phyloP scores from a whole-genome alignment of 2,888 invertebrate species.

The Cataglyphis altisquamis region DNA sequence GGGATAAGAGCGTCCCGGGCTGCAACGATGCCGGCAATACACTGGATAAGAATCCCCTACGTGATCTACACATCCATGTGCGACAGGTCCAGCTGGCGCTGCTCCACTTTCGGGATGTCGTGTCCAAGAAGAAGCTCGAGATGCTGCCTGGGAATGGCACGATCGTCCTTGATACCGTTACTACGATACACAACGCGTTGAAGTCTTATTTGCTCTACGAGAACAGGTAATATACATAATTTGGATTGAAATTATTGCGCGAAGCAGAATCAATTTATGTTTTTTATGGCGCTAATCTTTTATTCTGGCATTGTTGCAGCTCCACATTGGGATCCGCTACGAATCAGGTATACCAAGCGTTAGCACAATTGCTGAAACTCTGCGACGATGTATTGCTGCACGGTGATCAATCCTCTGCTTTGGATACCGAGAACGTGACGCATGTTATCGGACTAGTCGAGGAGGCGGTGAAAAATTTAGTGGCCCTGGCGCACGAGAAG shows the following conservation, averaged over 20 bases:
- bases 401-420: slow-evolving; percentile 90
- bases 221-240: slow-evolving; percentile 85
- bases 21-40: slow-evolving; percentile 73
- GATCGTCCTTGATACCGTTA: slow-evolving; percentile 96
- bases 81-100: slow-evolving; percentile 92
- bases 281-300: background rate
- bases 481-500: slow-evolving; percentile 93
- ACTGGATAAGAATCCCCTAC: slow-evolving; percentile 89
- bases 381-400: slow-evolving; percentile 95
- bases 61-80: slow-evolving; percentile 92
- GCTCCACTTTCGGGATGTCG: slow-evolving; percentile 97
- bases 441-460: slow-evolving; percentile 91
- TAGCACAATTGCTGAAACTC: slow-evolving; percentile 94
- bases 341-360: slow-evolving; percentile 94
- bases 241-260: background rate
- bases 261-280: background rate
- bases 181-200: slow-evolving; percentile 92
- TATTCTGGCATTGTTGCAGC: slow-evolving; percentile 83
- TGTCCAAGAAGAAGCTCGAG: slow-evolving; percentile 96
- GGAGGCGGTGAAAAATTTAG: slow-evolving; percentile 92
- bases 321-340: slow-evolving; percentile 92
- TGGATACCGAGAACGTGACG: slow-evolving; percentile 89
- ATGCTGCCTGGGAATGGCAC: slow-evolving; percentile 98
- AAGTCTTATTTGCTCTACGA: slow-evolving; percentile 87
- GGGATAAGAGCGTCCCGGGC: slow-evolving; percentile 87